A percentile compares a stretch with the other conserved stretches of the same genome.
phyloP scores from a whole-genome alignment of 2,113 vertebrate genomes.

The Vidua chalybeata region DNA sequence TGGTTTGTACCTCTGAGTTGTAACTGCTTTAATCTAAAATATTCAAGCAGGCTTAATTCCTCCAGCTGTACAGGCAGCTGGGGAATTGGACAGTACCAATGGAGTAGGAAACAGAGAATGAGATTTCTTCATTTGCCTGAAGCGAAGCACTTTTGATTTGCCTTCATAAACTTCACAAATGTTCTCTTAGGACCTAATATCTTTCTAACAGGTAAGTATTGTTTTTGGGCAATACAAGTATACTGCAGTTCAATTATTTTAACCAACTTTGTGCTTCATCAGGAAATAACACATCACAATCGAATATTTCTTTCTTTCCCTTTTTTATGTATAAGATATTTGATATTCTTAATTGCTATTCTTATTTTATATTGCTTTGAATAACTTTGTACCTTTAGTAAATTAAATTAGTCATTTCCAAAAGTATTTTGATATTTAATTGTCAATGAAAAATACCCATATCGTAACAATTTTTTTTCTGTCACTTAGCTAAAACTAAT shows the following conservation, averaged over 20 bases:
- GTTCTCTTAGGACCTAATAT: not conserved
- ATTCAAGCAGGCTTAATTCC: conserved; percentile 34
- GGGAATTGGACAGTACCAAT: not conserved
- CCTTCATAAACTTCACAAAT: not conserved
- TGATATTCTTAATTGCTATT: not conserved
- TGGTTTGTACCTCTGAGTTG: conserved; percentile 47
- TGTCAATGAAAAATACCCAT: conserved; percentile 1
- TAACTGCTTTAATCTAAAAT: conserved; percentile 58
- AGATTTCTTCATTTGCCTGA: not conserved
- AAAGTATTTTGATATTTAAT: conserved; percentile 14
- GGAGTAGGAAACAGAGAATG: not conserved
- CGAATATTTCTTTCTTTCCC: not conserved
- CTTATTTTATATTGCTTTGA: not conserved
- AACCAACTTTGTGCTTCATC: not conserved
- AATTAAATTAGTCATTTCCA: not conserved
- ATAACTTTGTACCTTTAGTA: conserved; percentile 8
- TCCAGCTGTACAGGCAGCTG: not conserved
- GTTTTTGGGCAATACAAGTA: not conserved
- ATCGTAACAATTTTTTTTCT: not conserved
- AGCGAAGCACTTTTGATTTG: not conserved
- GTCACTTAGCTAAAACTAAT: not conserved
- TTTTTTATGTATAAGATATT: not conserved
- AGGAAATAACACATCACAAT: not conserved
- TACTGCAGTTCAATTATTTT: not conserved
- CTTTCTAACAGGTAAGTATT: not conserved